Evolutionary conservation across 2,888 invertebrate genomes (phyloP).

Genomic region (Drosophila histrio): DNA sequence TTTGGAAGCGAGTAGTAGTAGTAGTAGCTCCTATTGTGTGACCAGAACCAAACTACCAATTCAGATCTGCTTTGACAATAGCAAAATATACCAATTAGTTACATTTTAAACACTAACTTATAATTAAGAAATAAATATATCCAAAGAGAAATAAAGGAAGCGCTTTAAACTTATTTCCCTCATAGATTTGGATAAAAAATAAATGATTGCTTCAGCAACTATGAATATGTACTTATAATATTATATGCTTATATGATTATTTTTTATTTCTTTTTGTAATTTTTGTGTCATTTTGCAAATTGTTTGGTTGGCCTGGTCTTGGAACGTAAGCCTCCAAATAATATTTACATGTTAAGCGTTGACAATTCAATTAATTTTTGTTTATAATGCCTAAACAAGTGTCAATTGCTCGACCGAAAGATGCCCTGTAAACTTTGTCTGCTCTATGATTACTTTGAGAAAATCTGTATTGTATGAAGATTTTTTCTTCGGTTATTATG

Average conservation of each 20-base stretch:
- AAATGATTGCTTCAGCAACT: no score
- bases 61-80: neutral
- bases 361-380: slow-evolving; percentile 70
- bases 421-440: neutral
- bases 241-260: no score
- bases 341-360: slow-evolving; percentile 45
- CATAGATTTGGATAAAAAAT: no score
- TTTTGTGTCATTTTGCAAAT: neutral
- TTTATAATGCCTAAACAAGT: slow-evolving; percentile 27
- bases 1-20: no score
- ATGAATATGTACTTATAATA: no score
- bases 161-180: neutral
- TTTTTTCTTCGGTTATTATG: no score
- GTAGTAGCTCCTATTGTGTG: neutral
- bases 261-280: neutral
- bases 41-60: neutral
- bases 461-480: neutral
- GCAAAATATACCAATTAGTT: neutral
- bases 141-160: neutral
- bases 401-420: neutral
- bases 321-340: slow-evolving; percentile 19
- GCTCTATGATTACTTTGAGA: neutral
- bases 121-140: slow-evolving; percentile 6
- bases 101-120: slow-evolving; percentile 4
- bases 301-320: slow-evolving; percentile 26